phyloP scores from a whole-genome alignment of 1,140 invertebrate species.

The Macrobrachium nipponense region DNA sequence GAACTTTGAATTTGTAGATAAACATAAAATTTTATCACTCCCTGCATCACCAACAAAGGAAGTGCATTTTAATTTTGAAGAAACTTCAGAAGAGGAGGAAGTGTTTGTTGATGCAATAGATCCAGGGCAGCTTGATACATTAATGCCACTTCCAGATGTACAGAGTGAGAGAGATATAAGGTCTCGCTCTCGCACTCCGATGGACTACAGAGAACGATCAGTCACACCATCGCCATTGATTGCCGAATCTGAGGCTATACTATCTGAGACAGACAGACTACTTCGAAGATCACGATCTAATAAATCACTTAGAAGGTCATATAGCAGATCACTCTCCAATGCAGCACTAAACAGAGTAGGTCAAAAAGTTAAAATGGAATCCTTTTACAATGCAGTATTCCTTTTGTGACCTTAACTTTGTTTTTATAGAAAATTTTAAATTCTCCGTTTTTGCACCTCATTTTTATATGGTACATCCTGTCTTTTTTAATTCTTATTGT shows the following conservation, averaged over 20 bases:
- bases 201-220: slow-evolving; percentile 53
- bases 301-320: slow-evolving; percentile 61
- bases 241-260: slow-evolving; percentile 56
- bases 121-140: slow-evolving; percentile 57
- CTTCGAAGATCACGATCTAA: slow-evolving; percentile 57
- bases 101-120: slow-evolving; percentile 58
- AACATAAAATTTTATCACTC: neutral
- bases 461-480: too few species aligned
- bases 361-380: neutral
- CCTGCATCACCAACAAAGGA: slow-evolving; percentile 12
- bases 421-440: too few species aligned
- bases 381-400: too few species aligned
- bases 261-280: slow-evolving; percentile 59
- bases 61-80: neutral
- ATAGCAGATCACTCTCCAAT: slow-evolving; percentile 54
- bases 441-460: too few species aligned
- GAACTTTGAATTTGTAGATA: too few species aligned
- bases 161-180: slow-evolving; percentile 38
- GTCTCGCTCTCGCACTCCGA: slow-evolving; percentile 49
- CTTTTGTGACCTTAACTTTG: too few species aligned
- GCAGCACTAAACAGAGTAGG: slow-evolving; percentile 61
- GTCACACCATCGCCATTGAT: slow-evolving; percentile 40
- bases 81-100: slow-evolving; percentile 40
- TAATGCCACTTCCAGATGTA: slow-evolving; percentile 60
- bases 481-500: too few species aligned